Base-by-base conservation (phyloP, 1,140 invertebrate genomes). In the Battus philenor region DNA sequence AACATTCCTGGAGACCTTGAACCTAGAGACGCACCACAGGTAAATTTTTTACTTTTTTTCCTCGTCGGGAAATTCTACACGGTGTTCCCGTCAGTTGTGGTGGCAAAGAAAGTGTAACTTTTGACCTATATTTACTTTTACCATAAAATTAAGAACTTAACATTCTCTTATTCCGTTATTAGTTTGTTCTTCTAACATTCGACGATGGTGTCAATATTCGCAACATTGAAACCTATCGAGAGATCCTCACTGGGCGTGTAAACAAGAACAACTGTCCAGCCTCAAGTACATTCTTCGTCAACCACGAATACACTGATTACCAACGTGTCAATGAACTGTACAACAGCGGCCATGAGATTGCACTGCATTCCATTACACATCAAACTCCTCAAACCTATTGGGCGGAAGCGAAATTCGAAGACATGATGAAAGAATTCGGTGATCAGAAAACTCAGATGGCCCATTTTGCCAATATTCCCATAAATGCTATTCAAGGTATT, bases 241-340 rank as follows among this genome's bases (percentile, higher is more conserved):
- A 89, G 17, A 61, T 91, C 1, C 87, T 93, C 29, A 86, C 88
- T 31, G 86, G 85, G 4, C 68, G 91, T 1, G 64, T 13, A 24
- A 89, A 91, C 83, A 89, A 89, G 0, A 91, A 94, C 74, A 87
- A 88, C 5, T 93, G 92, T 53, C 86, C 87, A 0, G 87, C 89
- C 0, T 70, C 84, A 2, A 86, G 86, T 9, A 93, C 92, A 0
- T 91, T 91, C 72, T 94, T 90, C 62, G 78, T 92, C 4, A 89
- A 88, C 5, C 90, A 93, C 54, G 90, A 92, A 48, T 92, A 91
- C 59, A 92, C 91, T 0, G 89, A 93, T 70, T 93, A 93, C 54
- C 75, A 77, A 4, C 53, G 87, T 54, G 72, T 92, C 7, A 88
- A 91, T 45, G 86, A 92, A 36, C 68, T 93, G 1, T 90, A 91